These are phyloP conservation scores for Coptodon bakossiorum DNA, from an alignment of 2,113 vertebrate genomes.

Conservation along the genomic window DNA sequence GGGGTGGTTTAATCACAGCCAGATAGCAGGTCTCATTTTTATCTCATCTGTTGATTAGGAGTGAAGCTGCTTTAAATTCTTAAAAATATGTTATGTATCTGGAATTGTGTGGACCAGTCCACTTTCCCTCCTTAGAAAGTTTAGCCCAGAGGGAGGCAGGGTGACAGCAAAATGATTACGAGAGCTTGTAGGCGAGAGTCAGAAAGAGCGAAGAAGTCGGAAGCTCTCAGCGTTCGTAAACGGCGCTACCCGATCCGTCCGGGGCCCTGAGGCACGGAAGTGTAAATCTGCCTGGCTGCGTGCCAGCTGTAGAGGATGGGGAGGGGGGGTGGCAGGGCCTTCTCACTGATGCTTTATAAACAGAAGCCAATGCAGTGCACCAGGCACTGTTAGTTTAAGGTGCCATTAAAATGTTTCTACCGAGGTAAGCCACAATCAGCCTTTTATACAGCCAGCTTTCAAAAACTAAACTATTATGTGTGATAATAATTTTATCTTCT, in stretches of 20 bases:
- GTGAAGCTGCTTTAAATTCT: not conserved
- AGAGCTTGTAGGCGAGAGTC: conserved; percentile 1
- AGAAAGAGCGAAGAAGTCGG: not conserved
- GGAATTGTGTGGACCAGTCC: not conserved
- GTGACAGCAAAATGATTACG: conserved; percentile 20
- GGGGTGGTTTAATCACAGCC: not conserved
- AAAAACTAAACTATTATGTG: not conserved
- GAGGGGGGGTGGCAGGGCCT: not conserved
- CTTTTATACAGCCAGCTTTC: not conserved
- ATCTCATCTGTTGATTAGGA: not conserved
- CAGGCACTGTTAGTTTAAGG: not conserved
- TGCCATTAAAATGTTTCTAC: not conserved
- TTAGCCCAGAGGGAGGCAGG: not conserved
- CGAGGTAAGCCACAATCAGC: not conserved
- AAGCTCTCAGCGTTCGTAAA: conserved; percentile 51
- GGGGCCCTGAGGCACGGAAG: conserved; percentile 65
- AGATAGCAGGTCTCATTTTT: not conserved
- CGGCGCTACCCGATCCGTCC: conserved; percentile 56
- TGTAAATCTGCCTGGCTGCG: conserved; percentile 68
- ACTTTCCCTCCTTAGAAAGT: not conserved
- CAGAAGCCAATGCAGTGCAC: not conserved
- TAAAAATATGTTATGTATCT: not conserved
- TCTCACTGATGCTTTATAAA: conserved; percentile 48
- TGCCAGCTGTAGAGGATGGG: conserved; percentile 53
- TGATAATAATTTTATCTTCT: not conserved